A percentile compares a stretch with the other conserved stretches of the same genome.
Evolutionary conservation across 2,888 invertebrate genomes (phyloP).

Genomic region (Cerceris ruficornis): DNA sequence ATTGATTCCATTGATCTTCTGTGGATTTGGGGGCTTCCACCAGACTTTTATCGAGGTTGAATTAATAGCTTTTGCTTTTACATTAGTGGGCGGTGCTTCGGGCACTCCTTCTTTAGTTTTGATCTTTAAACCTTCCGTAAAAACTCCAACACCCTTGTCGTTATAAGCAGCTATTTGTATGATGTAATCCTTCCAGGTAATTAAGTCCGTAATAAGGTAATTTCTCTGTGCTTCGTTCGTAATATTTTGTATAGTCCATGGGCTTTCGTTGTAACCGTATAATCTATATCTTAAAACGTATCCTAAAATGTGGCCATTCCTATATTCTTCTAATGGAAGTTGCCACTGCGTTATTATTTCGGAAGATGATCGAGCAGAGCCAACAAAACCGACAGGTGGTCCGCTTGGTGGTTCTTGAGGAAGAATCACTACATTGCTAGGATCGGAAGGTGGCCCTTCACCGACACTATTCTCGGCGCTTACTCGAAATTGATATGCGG

Average conservation of each 20-base stretch:
- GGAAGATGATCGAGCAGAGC: slow-evolving; percentile 95
- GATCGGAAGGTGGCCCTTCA: slow-evolving; percentile 94
- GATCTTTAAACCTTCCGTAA: slow-evolving; percentile 94
- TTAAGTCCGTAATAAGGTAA: slow-evolving; percentile 94
- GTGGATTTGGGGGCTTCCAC: slow-evolving; percentile 99
- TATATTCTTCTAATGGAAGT: slow-evolving; percentile 95
- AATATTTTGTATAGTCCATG: slow-evolving; percentile 95
- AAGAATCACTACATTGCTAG: slow-evolving; percentile 93
- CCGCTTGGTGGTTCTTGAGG: slow-evolving; percentile 99
- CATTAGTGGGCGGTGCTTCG: slow-evolving; percentile 94
- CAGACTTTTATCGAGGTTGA: slow-evolving; percentile 92
- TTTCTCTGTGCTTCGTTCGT: slow-evolving; percentile 96
- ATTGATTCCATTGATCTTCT: slow-evolving; percentile 98
- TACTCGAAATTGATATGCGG: slow-evolving; percentile 98
- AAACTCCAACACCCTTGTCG: slow-evolving; percentile 97
- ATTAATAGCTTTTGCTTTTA: slow-evolving; percentile 90
- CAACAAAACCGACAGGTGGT: slow-evolving; percentile 96
- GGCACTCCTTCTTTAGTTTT: slow-evolving; percentile 98
- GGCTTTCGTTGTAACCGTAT: slow-evolving; percentile 94
- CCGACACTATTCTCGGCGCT: slow-evolving; percentile 98
- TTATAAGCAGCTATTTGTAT: slow-evolving; percentile 98
- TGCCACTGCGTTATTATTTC: slow-evolving; percentile 99
- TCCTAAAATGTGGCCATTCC: slow-evolving; percentile 97
- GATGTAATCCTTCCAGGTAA: slow-evolving; percentile 98
- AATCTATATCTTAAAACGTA: slow-evolving; percentile 96